Percentiles rank a stretch among this genome's conserved stretches.
phyloP scores from a whole-genome alignment of 2,888 invertebrate genomes.

The Diloba caeruleocephala region DNA sequence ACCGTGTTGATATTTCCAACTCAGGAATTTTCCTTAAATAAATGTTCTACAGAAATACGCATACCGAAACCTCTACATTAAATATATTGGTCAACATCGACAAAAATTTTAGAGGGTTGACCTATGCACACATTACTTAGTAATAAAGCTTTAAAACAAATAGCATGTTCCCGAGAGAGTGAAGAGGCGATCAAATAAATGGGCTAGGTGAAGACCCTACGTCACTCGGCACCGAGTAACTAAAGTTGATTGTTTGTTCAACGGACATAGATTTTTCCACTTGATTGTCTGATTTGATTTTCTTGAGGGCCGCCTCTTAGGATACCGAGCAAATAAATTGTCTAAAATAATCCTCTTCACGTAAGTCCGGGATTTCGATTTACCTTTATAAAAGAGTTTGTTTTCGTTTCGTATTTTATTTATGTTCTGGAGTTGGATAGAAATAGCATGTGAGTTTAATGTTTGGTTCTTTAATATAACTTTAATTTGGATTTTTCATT shows the following conservation, averaged over 20 bases:
- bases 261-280: slow-evolving; percentile 88
- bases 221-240: slow-evolving; percentile 82
- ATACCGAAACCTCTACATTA: slow-evolving; percentile 70
- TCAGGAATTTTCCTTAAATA: neutral
- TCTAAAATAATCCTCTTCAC: slow-evolving; percentile 63
- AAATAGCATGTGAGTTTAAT: slow-evolving; percentile 8
- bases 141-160: slow-evolving; percentile 89
- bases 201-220: slow-evolving; percentile 73
- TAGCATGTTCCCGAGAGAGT: slow-evolving; percentile 74
- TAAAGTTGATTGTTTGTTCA: slow-evolving; percentile 87
- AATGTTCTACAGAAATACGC: slow-evolving; percentile 22
- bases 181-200: slow-evolving; percentile 80
- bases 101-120: slow-evolving; percentile 86
- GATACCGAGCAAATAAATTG: slow-evolving; percentile 70
- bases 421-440: slow-evolving; percentile 5
- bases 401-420: slow-evolving; percentile 24
- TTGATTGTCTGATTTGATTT: slow-evolving; percentile 89
- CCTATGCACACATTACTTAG: slow-evolving; percentile 89
- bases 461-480: neutral
- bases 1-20: no score
- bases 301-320: slow-evolving; percentile 75
- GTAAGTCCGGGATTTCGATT: slow-evolving; percentile 27
- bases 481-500: neutral
- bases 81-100: slow-evolving; percentile 83
- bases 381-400: slow-evolving; percentile 44